phyloP scores from a whole-genome alignment of 2,888 invertebrate species.

The Cartodere bifasciata region DNA sequence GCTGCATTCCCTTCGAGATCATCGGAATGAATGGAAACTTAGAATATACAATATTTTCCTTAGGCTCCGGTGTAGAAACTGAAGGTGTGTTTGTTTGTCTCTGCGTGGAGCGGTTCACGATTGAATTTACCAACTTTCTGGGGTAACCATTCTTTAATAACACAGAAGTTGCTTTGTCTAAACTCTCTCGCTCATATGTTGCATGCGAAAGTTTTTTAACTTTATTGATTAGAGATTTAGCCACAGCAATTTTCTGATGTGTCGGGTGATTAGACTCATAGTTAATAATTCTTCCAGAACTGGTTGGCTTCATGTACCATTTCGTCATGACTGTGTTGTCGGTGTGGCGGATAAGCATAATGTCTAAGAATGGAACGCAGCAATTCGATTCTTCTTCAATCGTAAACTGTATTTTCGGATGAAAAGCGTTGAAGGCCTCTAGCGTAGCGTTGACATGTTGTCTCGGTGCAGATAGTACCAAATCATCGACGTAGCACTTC shows the following conservation, averaged over 20 bases:
- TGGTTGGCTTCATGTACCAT: conserved; percentile 1
- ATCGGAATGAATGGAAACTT: conserved; percentile 5
- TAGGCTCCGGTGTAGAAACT: too few relatives aligned
- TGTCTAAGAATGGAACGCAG: conserved; percentile 1
- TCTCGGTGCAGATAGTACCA: conserved; percentile 1
- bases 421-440: conserved; percentile 1
- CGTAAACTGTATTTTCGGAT: conserved; percentile 4
- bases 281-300: not conserved
- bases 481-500: conserved; percentile 9
- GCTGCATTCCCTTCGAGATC: conserved; percentile 1
- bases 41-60: too few relatives aligned
- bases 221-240: not conserved
- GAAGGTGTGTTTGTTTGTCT: too few relatives aligned
- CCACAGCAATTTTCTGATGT: too few relatives aligned
- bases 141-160: not conserved
- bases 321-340: not conserved
- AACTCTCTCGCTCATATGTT: not conserved
- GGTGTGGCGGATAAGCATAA: not conserved
- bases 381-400: conserved; percentile 1
- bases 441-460: not conserved
- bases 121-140: too few relatives aligned
- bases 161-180: not conserved
- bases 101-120: too few relatives aligned
- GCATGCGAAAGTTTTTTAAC: conserved; percentile 2
- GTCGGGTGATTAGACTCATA: too few relatives aligned